Evolutionary conservation across 2,113 vertebrate species (phyloP).

Genomic region (Coregonus clupeaformis): DNA sequence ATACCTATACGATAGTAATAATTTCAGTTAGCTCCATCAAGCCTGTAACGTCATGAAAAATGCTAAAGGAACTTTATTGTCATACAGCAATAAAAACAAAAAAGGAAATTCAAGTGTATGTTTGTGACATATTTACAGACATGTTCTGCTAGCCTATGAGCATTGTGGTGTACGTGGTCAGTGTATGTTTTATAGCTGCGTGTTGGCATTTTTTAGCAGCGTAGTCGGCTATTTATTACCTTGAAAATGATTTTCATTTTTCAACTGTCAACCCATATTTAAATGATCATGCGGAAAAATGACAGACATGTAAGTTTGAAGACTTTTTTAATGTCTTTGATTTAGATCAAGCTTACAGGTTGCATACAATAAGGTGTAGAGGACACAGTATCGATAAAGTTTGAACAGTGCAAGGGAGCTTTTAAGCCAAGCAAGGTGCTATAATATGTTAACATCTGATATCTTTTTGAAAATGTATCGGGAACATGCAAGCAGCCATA

Average conservation of each 20-base stretch:
- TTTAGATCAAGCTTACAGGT: constrained; percentile 34
- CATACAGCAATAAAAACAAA: constrained; percentile 79
- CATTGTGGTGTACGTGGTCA: no score
- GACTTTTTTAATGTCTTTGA: constrained; percentile 59
- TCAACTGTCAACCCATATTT: not conserved
- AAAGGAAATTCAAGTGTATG: constrained; percentile 53
- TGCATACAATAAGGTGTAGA: constrained; percentile 52
- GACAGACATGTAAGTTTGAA: constrained; percentile 19
- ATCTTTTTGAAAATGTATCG: constrained; percentile 48
- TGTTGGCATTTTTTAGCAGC: no score
- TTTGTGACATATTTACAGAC: not conserved
- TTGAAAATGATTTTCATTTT: not conserved
- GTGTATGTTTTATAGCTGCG: no score
- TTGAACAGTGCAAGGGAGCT: constrained; percentile 45
- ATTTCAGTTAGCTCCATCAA: constrained; percentile 72
- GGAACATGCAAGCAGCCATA: constrained; percentile 50
- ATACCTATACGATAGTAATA: constrained; percentile 69
- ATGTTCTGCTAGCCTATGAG: not conserved
- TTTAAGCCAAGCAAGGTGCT: constrained; percentile 33
- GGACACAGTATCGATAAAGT: constrained; percentile 39
- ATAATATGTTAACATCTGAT: not conserved
- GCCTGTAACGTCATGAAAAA: constrained; percentile 78
- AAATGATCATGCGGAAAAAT: not conserved
- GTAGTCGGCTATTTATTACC: no score
- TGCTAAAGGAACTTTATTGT: constrained; percentile 75